Conservation (phyloP, 2,797 vertebrate genomes). For the Crypturellus tataupa region DNA sequence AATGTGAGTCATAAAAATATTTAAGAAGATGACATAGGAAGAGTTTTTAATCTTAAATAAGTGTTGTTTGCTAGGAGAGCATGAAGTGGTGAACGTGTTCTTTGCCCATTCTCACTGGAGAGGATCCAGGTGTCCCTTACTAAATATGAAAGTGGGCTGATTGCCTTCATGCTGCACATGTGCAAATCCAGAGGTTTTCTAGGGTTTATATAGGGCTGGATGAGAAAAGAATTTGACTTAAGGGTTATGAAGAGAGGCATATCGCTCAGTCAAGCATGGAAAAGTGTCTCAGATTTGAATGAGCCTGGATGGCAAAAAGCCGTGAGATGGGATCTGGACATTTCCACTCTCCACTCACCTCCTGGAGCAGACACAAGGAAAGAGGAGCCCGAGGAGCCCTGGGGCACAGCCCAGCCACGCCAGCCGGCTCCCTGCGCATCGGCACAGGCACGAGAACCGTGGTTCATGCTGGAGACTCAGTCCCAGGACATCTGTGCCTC, state of each 20-base stretch:
- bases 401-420: background rate
- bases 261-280: background rate
- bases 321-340: background rate
- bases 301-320: background rate
- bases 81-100: background rate
- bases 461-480: background rate
- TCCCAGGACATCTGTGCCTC: fast-evolving
- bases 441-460: fast-evolving
- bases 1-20: background rate
- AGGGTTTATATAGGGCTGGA: background rate
- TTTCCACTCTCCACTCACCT: background rate
- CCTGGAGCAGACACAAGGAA: background rate
- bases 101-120: background rate
- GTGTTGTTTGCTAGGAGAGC: background rate
- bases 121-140: background rate
- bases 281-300: background rate
- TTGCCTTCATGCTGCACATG: fast-evolving
- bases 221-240: background rate
- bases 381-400: fast-evolving
- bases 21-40: background rate
- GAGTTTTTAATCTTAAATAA: background rate
- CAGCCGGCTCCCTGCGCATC: background rate
- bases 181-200: background rate
- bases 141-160: fast-evolving
- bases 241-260: background rate